Evolutionary conservation across 2,113 vertebrate genomes (phyloP).

Genomic region (Aldabrachelys gigantea): DNA sequence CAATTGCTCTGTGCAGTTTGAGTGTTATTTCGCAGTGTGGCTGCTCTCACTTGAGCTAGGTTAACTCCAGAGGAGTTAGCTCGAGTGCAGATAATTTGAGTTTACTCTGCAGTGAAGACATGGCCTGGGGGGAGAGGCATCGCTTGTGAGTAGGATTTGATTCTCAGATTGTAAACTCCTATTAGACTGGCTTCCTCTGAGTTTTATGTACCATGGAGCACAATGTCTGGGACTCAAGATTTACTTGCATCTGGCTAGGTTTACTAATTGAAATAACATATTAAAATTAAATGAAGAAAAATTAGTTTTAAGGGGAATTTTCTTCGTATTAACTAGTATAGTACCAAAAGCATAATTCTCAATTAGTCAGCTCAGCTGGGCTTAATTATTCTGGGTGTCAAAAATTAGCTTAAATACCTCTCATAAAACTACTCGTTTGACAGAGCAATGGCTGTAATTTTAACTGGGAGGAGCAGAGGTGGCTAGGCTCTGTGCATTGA

Average conservation of each 20-base stretch:
- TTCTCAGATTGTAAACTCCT: not conserved
- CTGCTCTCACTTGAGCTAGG: not conserved
- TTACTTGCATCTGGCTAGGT: not conserved
- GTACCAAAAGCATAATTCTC: constrained; percentile 20
- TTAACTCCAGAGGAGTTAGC: not conserved
- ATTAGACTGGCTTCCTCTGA: not conserved
- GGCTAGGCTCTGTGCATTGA: not conserved
- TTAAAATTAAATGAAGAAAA: constrained; percentile 42
- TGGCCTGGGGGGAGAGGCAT: not conserved
- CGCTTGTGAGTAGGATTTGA: not conserved
- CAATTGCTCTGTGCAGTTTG: accelerated
- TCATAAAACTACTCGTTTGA: constrained; percentile 23
- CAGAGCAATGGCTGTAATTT: constrained; percentile 19
- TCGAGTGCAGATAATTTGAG: not conserved
- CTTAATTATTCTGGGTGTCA: constrained; percentile 44
- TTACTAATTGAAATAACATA: not conserved
- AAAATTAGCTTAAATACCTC: constrained; percentile 40
- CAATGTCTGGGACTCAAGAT: not conserved
- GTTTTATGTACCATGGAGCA: accelerated
- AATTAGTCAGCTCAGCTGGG: constrained; percentile 28
- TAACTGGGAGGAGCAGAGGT: not conserved
- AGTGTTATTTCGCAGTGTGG: not conserved
- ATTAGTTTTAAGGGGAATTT: constrained; percentile 13
- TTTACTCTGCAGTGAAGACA: not conserved
- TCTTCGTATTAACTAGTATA: constrained; percentile 33